Conservation (phyloP, 2,113 vertebrate species). For the Catharus fuscescens region DNA sequence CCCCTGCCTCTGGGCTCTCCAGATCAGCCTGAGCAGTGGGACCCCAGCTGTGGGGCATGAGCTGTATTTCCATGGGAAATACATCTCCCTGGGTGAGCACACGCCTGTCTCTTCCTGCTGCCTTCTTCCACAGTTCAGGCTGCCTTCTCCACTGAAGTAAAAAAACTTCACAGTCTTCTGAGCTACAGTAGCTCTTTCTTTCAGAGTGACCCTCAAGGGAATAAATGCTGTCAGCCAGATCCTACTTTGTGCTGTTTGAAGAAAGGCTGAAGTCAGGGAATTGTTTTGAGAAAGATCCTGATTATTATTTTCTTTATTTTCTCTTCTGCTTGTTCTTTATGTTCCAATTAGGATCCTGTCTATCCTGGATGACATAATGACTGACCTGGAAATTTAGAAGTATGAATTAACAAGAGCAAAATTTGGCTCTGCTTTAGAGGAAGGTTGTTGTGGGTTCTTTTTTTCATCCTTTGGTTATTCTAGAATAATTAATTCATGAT, state of each 20-base stretch:
- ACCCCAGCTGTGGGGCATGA: not conserved
- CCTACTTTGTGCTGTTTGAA: not conserved
- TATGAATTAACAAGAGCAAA: not conserved
- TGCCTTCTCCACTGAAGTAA: not conserved
- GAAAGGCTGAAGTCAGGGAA: not conserved
- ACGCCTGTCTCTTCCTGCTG: not conserved
- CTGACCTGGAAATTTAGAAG: not conserved
- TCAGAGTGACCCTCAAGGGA: not conserved
- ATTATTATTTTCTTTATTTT: not conserved
- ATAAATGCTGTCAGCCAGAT: not conserved
- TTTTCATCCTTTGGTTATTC: not conserved
- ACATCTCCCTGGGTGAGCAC: not conserved
- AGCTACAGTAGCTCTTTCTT: not conserved
- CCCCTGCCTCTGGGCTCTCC: not conserved
- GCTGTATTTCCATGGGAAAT: not conserved
- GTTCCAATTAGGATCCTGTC: not conserved
- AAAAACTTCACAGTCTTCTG: not conserved
- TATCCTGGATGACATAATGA: not conserved
- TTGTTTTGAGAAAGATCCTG: not conserved
- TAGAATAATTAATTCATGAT: not conserved
- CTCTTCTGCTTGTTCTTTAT: not conserved
- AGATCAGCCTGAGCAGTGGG: rapidly evolving
- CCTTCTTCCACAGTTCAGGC: not conserved
- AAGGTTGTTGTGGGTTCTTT: not conserved
- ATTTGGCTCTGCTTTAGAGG: not conserved